phyloP scores from a whole-genome alignment of 2,888 invertebrate genomes.

The Brenthis ino region DNA sequence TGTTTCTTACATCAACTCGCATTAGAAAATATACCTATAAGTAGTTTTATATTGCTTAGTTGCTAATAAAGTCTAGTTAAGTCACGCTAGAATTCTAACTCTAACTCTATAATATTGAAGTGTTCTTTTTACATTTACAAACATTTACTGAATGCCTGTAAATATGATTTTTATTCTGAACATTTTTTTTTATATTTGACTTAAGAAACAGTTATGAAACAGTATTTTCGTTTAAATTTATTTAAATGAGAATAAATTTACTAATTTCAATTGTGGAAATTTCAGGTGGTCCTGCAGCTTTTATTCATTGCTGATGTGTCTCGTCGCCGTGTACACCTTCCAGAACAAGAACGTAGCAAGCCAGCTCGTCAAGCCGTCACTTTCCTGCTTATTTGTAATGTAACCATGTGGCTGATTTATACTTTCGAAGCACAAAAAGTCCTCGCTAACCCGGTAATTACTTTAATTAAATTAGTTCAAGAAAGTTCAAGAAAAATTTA shows the following conservation, averaged over 20 bases:
- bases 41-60: too few species aligned
- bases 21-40: too few species aligned
- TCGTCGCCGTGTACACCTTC: constrained; percentile 93
- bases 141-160: too few species aligned
- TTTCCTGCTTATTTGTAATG: constrained; percentile 96
- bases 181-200: too few species aligned
- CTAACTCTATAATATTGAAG: too few species aligned
- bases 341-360: constrained; percentile 96
- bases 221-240: not conserved
- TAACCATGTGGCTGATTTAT: constrained; percentile 98
- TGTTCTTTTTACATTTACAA: too few species aligned
- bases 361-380: constrained; percentile 97
- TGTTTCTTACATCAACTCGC: too few species aligned
- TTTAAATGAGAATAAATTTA: not conserved
- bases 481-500: constrained; percentile 18
- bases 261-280: not conserved
- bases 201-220: too few species aligned
- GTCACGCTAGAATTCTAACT: too few species aligned
- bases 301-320: constrained; percentile 96
- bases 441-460: constrained; percentile 91
- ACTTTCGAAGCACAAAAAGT: constrained; percentile 97
- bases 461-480: too few species aligned
- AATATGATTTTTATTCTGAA: too few species aligned
- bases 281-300: constrained; percentile 93
- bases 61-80: too few species aligned